Conservation (phyloP, 2,888 invertebrate species). For the Oscheius sp. region DNA sequence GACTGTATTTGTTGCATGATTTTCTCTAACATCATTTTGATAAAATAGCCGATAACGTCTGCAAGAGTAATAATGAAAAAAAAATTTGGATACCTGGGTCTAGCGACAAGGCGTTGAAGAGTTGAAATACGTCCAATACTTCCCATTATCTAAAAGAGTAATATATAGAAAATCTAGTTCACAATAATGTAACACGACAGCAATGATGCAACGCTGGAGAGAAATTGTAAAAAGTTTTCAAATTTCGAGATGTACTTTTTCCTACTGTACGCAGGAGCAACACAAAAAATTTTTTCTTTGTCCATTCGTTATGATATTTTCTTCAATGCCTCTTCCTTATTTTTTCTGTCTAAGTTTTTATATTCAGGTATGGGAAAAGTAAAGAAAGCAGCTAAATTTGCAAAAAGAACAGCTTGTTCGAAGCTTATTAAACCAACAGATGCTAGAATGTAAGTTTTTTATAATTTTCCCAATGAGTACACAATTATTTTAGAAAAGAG, state of each 20-base stretch:
- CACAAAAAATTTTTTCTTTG: too few relatives aligned
- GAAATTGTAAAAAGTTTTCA: constrained; percentile 22
- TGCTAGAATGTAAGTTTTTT: constrained; percentile 64
- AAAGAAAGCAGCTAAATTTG: constrained; percentile 50
- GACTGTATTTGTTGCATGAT: constrained; percentile 85
- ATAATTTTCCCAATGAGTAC: background rate
- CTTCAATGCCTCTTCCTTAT: too few relatives aligned
- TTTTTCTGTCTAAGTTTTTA: too few relatives aligned
- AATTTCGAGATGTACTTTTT: constrained; percentile 4
- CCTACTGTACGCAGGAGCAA: constrained; percentile 10
- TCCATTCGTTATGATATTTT: too few relatives aligned
- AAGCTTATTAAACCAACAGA: constrained; percentile 71
- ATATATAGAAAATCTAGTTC: background rate
- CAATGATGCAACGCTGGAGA: background rate
- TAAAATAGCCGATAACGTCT: background rate
- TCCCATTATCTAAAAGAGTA: background rate
- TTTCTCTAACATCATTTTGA: constrained; percentile 37
- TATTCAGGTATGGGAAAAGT: constrained; percentile 55
- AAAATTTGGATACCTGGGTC: constrained; percentile 15
- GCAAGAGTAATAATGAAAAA: background rate
- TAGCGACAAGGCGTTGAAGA: constrained; percentile 5
- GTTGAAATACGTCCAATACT: background rate
- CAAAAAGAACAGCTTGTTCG: constrained; percentile 52
- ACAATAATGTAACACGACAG: background rate
- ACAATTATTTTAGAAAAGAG: constrained; percentile 65